Base-by-base conservation (phyloP, 2,888 invertebrate species). In the Agonopterix arenella region DNA sequence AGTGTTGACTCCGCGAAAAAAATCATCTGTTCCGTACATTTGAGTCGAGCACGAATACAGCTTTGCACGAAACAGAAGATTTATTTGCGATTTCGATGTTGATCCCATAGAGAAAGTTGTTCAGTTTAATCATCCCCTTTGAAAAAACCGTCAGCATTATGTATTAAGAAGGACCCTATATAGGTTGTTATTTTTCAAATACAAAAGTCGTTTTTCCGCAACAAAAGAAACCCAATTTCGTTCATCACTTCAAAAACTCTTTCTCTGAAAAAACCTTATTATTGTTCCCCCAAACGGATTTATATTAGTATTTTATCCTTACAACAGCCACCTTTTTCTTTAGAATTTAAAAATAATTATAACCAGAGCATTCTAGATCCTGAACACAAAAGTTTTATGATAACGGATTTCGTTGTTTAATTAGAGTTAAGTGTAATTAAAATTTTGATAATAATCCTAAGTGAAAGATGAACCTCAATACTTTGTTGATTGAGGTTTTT, bases 301-400 rank as follows among this genome's bases (percentile, higher is more conserved):
- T 58, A 54, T 59, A 28, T 28, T 5, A 28, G 28, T 28, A 59
- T 59, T 59, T 60, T 54, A 52, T 57, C 46, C 57, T 56, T 63
- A 59, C 58, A 63, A 59, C 53, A 64, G 57, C 53, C 51, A 59
- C 55, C 59, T 60, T 64, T 59, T 58, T 52, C 42, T 56, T 51
- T 54, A 57, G 61, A 59, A 68, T 68, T 62, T 64, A 68, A 68
- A 63, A 66, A 66, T 62, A 66, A 60, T 57, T 59, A 62, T 40
- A n/a, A 58, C 52, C 57, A 54, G 56, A 55, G 56, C 62, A 63
- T 54, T 63, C 59, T 55, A 47, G 53, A 60, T 52, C 50, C 49
- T 52, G 51, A 61, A 62, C 58, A 68, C 68, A 70, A 69, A 69
- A 65, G 65, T 58, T 53, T 59, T 50, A 54, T 66, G 43, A 62